Percentiles rank a stretch among this genome's conserved stretches.
Evolutionary conservation across 1,140 invertebrate genomes (phyloP).

Genomic region (Zaprionus taronus): DNA sequence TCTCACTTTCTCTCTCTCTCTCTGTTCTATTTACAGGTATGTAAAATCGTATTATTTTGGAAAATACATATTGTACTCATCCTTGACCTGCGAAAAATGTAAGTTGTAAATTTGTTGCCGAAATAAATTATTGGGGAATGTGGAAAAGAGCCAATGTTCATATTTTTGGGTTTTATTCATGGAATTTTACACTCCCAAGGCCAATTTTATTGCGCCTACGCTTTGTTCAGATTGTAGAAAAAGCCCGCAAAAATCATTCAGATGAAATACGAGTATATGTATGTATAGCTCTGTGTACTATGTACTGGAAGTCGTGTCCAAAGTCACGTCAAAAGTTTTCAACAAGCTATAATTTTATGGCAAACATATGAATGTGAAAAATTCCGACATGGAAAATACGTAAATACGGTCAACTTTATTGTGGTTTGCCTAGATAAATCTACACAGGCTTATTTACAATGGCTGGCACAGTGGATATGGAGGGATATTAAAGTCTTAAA

Average conservation of each 20-base stretch:
- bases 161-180: slow-evolving; percentile 53
- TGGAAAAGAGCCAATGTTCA: slow-evolving; percentile 61
- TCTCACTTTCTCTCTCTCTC: background rate
- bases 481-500: background rate
- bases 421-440: slow-evolving; percentile 49
- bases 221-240: slow-evolving; percentile 8
- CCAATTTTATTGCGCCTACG: slow-evolving; percentile 47
- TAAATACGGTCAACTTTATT: slow-evolving; percentile 59
- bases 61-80: background rate
- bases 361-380: slow-evolving; percentile 51
- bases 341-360: slow-evolving; percentile 69
- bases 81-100: slow-evolving; percentile 7
- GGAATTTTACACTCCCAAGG: slow-evolving; percentile 60
- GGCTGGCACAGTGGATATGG: slow-evolving; percentile 10
- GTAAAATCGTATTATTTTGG: slow-evolving; percentile 14
- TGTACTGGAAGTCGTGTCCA: background rate
- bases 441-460: slow-evolving; percentile 26
- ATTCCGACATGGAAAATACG: slow-evolving; percentile 45
- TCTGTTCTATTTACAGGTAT: slow-evolving; percentile 55
- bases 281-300: slow-evolving; percentile 8
- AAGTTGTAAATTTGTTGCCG: slow-evolving; percentile 22
- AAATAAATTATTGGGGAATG: slow-evolving; percentile 49
- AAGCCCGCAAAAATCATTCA: slow-evolving; percentile 59
- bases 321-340: slow-evolving; percentile 67
- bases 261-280: slow-evolving; percentile 48